phyloP scores from a whole-genome alignment of 2,888 invertebrate genomes.

The Yponomeuta malinellus region DNA sequence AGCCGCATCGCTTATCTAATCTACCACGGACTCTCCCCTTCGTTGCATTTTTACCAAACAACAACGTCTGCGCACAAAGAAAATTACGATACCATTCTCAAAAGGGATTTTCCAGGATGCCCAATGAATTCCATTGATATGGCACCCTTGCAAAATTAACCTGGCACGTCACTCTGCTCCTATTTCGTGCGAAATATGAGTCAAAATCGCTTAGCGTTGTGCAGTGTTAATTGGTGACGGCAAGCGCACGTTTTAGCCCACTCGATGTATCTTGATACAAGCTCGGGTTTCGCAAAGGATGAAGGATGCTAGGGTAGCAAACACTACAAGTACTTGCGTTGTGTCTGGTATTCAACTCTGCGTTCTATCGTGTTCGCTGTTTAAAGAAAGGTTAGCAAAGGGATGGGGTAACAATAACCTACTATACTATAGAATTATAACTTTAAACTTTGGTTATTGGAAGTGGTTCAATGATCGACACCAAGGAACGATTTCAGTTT shows the following conservation, averaged over 20 bases:
- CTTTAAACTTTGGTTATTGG: no score
- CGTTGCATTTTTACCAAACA: slow-evolving; percentile 4
- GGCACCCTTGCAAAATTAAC: not conserved
- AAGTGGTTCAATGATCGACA: no score
- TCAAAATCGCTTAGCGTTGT: not conserved
- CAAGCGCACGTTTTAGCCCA: slow-evolving; percentile 10
- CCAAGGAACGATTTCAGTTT: no score
- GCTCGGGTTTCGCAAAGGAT: not conserved
- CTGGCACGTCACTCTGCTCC: not conserved
- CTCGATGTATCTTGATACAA: not conserved
- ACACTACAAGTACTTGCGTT: no score
- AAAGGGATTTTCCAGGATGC: slow-evolving; percentile 12
- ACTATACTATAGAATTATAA: no score
- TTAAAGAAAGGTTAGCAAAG: no score
- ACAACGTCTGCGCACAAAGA: slow-evolving; percentile 10
- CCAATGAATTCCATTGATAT: slow-evolving; percentile 15
- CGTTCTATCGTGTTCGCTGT: no score
- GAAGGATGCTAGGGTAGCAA: not conserved
- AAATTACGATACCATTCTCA: slow-evolving; percentile 13
- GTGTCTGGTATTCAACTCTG: no score
- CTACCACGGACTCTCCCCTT: slow-evolving; percentile 9
- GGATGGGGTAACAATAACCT: no score
- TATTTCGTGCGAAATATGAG: not conserved
- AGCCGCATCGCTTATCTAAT: slow-evolving; percentile 1
- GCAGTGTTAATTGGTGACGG: slow-evolving; percentile 13